Evolutionary conservation across 2,797 vertebrate species (phyloP).

Genomic region (Streptopelia turtur): DNA sequence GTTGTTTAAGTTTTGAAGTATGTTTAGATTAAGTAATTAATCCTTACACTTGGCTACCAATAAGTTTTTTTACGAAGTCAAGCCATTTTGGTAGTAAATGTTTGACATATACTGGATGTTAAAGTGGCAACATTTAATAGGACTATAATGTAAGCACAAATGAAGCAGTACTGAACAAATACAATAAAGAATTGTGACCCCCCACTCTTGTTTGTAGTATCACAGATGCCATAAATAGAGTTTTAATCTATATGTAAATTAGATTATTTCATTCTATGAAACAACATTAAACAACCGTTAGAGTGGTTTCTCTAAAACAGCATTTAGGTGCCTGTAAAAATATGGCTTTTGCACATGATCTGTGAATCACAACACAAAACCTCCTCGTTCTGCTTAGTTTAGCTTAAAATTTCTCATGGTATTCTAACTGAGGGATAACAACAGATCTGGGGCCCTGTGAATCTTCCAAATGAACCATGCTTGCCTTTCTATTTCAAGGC

Average conservation of each 20-base stretch:
- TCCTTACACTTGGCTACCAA: neutral
- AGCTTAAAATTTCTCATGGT: neutral
- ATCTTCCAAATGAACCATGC: neutral
- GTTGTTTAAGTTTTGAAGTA: neutral
- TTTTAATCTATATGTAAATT: slow-evolving; percentile 30
- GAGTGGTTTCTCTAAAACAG: neutral
- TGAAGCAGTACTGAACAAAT: neutral
- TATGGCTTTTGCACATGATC: neutral
- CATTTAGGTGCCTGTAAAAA: neutral
- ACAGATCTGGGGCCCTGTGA: neutral
- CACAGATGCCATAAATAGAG: neutral
- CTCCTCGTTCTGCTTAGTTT: neutral
- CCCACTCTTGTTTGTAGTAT: neutral
- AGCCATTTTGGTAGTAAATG: neutral
- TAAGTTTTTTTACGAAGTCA: neutral
- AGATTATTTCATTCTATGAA: neutral
- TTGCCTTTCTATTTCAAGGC: neutral
- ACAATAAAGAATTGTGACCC: neutral
- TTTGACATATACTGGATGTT: neutral
- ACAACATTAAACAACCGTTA: neutral
- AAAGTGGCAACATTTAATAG: neutral
- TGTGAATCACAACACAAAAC: neutral
- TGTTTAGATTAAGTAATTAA: slow-evolving; percentile 1
- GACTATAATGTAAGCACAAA: neutral
- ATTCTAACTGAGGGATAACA: neutral